Evolutionary conservation across 1,140 invertebrate species (phyloP), one percentile per base, ranked within the genome.

Genomic region (Gonatopus flavifemur): DNA sequence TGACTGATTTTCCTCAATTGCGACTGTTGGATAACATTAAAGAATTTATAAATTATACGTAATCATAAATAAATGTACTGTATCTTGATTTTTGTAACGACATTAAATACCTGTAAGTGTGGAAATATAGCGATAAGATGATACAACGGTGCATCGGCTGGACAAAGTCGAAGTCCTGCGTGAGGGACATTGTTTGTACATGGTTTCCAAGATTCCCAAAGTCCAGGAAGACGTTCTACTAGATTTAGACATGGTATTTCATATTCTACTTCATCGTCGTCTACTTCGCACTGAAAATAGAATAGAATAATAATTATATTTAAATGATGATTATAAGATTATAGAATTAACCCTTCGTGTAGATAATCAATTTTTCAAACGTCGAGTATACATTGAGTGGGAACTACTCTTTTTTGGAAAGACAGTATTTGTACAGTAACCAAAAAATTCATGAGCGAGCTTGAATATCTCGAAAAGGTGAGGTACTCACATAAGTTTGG

Each of bases 191-290:
- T 69, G 18, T 70, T 71, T 30, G 79, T 71, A 53, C 85, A 85
- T 13, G 81, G 75, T 59, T 85, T 81, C 64, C 85, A 82, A 22
- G 81, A 77, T 55, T 87, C 84, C 90, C 89, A 92, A 16, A 91
- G 70, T 25, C 88, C 88, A 22, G 84, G 83, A 12, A 90, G 69
- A 9, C 85, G 84, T 66, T 90, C 88, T 8, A 86, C 81, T 33
- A 88, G 78, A 70, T 91, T 91, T 57, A 90, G 86, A 62, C 86
- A 86, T 1, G 90, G 90, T 67, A 93, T 90, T 78, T 93, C 90
- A 66, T 88, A 92, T 69, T 90, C 88, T 18, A 88, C 79, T 64
- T 86, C 84, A 20, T 80, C 81, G 22, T 78, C 80, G 37, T 90
- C 88, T 21, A 86, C 82, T 49, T 91, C 88, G 69, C 86, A 89